A percentile compares a stretch with the other conserved stretches of the same genome.
Evolutionary conservation across 2,888 invertebrate genomes (phyloP).

Genomic region (Agonopterix subpropinquella): DNA sequence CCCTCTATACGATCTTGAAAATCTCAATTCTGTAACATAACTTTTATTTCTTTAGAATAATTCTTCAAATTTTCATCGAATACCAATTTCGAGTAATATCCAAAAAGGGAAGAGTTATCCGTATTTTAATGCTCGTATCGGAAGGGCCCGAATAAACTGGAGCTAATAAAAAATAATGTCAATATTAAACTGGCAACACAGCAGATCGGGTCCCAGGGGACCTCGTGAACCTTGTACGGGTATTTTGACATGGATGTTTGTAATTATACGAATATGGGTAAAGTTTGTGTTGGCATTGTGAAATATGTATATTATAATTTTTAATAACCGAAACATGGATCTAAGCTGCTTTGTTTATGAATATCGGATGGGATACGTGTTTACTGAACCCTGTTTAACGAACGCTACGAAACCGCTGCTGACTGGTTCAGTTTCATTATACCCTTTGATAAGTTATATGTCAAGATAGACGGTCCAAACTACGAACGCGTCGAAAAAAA

Average conservation of each 20-base stretch:
- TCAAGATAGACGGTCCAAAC: too few species aligned
- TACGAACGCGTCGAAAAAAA: too few species aligned
- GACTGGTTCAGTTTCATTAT: too few species aligned
- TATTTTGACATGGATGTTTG: constrained; percentile 26
- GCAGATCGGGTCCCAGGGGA: constrained; percentile 29
- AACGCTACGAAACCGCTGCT: too few species aligned
- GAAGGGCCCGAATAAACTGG: constrained; percentile 29
- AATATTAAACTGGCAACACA: constrained; percentile 41
- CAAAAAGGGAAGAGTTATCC: constrained; percentile 18
- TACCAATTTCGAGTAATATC: constrained; percentile 18
- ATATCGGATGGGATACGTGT: constrained; percentile 8
- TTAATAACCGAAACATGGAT: constrained; percentile 6
- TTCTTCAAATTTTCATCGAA: constrained; percentile 1
- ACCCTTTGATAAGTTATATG: too few species aligned
- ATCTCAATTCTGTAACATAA: too few species aligned
- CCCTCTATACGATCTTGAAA: too few species aligned
- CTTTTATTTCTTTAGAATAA: too few species aligned
- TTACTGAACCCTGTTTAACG: constrained; percentile 7
- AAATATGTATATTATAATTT: constrained; percentile 8
- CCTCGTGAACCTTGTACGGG: constrained; percentile 8
- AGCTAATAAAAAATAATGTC: constrained; percentile 50
- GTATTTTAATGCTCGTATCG: constrained; percentile 26
- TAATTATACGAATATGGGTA: constrained; percentile 21
- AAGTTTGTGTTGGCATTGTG: constrained; percentile 5
- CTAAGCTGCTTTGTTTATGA: constrained; percentile 4